Evolutionary conservation across 2,797 vertebrate species (phyloP).

Genomic region (Miichthys miiuy): DNA sequence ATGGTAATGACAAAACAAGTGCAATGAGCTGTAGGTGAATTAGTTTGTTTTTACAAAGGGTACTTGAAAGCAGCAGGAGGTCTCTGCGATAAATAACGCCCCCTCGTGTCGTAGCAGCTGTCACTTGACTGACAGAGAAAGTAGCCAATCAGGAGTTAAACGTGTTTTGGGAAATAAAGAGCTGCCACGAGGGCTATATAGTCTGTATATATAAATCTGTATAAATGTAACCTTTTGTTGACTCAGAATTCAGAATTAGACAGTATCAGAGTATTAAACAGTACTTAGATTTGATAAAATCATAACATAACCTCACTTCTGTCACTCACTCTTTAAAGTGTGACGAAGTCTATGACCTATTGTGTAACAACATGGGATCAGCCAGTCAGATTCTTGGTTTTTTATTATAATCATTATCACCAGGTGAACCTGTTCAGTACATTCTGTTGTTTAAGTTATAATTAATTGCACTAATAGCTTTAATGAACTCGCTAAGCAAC

Average conservation of each 20-base stretch:
- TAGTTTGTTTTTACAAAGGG: constrained; percentile 8
- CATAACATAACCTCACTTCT: background rate
- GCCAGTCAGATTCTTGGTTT: background rate
- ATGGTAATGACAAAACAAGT: background rate
- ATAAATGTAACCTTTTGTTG: background rate
- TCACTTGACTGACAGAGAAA: constrained; percentile 25
- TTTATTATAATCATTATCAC: background rate
- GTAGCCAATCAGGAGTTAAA: constrained; percentile 21
- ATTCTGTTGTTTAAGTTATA: background rate
- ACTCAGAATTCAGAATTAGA: background rate
- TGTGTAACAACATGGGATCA: constrained; percentile 14
- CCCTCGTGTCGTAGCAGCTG: background rate
- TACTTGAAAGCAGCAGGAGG: constrained; percentile 45
- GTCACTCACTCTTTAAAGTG: background rate
- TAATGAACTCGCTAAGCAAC: background rate
- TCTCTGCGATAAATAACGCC: background rate
- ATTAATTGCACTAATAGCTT: constrained; percentile 9
- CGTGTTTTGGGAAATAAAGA: background rate
- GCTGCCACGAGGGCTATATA: background rate
- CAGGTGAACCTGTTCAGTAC: constrained; percentile 7
- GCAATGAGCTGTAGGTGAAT: background rate
- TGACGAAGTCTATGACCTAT: constrained; percentile 10
- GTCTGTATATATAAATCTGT: background rate
- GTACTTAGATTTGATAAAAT: background rate
- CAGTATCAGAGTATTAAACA: background rate